These are phyloP conservation scores for Pachyramphus minor DNA, from an alignment of 2,113 vertebrate genomes.

Conservation along the genomic window DNA sequence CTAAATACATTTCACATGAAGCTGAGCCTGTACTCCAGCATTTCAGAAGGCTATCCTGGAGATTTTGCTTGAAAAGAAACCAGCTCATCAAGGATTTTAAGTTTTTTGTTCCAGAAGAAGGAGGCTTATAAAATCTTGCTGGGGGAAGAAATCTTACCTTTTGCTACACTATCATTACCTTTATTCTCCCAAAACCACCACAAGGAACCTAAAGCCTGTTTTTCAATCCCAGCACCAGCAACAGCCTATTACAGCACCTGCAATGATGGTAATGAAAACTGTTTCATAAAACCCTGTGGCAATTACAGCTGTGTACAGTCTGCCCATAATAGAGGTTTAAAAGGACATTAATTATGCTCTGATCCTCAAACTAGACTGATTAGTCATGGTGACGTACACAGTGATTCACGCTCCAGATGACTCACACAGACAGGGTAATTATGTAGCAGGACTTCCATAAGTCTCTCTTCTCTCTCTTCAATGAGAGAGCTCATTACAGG, in stretches of 20 bases:
- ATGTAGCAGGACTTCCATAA: neutral
- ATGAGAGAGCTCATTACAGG: neutral
- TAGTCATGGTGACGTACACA: neutral
- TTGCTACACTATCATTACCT: neutral
- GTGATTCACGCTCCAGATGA: conserved; percentile 18
- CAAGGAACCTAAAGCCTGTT: neutral
- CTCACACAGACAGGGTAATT: neutral
- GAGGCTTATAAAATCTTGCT: neutral
- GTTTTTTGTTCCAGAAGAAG: neutral
- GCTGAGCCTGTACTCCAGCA: neutral
- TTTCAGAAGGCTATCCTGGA: neutral
- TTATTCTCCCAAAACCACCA: neutral
- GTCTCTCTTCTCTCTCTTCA: neutral
- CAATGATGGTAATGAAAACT: neutral
- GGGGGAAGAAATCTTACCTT: neutral
- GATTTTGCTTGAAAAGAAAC: neutral
- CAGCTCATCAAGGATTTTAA: neutral
- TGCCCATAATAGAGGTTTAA: neutral
- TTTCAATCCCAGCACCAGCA: neutral
- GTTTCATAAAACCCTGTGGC: neutral
- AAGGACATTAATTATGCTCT: neutral
- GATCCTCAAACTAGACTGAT: neutral
- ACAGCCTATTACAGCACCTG: neutral
- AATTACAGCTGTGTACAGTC: neutral
- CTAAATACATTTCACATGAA: neutral